Conservation (phyloP, 2,113 vertebrate species). For the Ardeotis arabs region DNA sequence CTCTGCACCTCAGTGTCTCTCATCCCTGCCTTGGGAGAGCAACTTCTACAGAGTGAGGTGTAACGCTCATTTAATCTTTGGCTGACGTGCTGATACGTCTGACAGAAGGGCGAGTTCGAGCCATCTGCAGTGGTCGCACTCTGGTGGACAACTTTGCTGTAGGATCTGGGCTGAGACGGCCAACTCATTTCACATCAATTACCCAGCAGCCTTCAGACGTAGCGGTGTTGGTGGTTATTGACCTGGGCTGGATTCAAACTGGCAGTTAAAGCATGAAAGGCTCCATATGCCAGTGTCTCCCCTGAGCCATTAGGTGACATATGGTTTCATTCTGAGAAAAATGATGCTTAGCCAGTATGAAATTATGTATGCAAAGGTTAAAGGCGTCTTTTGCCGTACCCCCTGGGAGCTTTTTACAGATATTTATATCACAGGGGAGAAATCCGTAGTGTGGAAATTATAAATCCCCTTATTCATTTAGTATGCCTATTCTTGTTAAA, state of each 20-base stretch:
- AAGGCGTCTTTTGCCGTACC: neutral
- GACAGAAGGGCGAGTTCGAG: neutral
- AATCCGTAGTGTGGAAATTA: neutral
- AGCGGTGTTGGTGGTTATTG: neutral
- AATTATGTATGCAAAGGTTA: slow-evolving; percentile 44
- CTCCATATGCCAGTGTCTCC: slow-evolving; percentile 15
- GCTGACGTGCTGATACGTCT: neutral
- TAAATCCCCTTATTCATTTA: slow-evolving; percentile 1
- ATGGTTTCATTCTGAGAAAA: slow-evolving; percentile 40
- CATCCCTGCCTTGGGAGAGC: neutral
- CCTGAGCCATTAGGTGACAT: slow-evolving; percentile 38
- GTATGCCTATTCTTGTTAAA: neutral
- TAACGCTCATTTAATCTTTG: neutral
- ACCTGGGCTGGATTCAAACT: slow-evolving; percentile 24
- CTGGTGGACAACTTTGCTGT: neutral
- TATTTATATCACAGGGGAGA: neutral
- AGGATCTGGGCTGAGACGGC: neutral
- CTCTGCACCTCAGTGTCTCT: neutral
- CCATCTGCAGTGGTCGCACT: neutral
- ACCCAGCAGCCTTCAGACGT: neutral
- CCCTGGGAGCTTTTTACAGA: neutral
- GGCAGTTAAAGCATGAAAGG: neutral
- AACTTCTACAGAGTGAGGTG: neutral
- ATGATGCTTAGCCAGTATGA: neutral
- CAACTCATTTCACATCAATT: neutral